These are phyloP conservation scores for Phengaris alcon DNA, from an alignment of 2,888 invertebrate species.

Conservation along the genomic window DNA sequence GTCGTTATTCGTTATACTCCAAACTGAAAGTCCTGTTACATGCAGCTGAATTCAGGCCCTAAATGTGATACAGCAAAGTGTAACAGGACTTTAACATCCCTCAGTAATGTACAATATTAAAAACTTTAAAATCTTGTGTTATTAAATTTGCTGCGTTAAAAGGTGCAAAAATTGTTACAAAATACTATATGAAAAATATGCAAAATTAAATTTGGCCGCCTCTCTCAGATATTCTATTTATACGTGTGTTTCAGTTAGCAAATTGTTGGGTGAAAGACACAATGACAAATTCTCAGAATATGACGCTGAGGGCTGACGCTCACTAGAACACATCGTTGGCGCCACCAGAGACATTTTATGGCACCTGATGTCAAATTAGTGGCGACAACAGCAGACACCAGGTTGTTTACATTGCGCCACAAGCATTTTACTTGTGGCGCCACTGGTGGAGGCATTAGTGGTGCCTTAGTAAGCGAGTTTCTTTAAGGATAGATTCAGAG, in stretches of 20 bases:
- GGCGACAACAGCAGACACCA: no score
- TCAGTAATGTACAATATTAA: background rate
- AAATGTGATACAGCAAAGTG: background rate
- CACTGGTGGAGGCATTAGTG: no score
- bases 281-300: no score
- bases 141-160: background rate
- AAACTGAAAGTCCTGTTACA: background rate
- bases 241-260: background rate
- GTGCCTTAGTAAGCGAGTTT: no score
- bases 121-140: background rate
- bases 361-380: no score
- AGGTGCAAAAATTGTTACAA: background rate
- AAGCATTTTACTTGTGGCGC: no score
- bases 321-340: no score
- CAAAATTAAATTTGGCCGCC: background rate
- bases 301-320: no score
- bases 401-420: no score
- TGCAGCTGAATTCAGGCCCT: background rate
- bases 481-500: no score
- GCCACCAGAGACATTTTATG: no score
- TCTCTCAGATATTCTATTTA: background rate
- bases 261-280: background rate
- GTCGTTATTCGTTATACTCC: conserved; percentile 47
- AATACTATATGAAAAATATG: background rate
- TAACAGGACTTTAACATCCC: background rate